Base-by-base conservation (phyloP, 1,140 invertebrate species). In the Pseudoatta argentina region DNA sequence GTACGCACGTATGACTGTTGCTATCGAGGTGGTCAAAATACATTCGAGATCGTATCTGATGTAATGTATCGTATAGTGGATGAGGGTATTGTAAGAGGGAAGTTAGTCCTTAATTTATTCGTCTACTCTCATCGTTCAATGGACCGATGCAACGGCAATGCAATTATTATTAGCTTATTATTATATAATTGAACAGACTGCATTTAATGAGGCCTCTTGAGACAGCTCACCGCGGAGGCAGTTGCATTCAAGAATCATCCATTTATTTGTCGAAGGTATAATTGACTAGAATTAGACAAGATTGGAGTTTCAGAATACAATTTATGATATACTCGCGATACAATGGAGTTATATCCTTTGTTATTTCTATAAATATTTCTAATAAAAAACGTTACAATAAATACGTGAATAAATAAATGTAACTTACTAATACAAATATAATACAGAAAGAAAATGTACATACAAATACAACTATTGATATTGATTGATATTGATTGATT, bases 151-250 rank as follows among this genome's bases (percentile, higher is more conserved):
- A 90, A 88, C 88, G 81, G 88, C 89, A 91, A 91, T 91, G 90
- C 90, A 91, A 91, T 91, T 91, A 91, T 91, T 91, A 91, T 91
- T 89, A 91, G 88, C 90, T 91, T 91, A 91, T 91, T 91, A 91
- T 91, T 91, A 91, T 91, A 91, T 91, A 91, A 91, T 91, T 91
- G 90, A 75, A 76, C 51, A 85, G 82, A 83, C 86, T 71, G 82
- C 88, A 75, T 87, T 89, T 91, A 91, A 91, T 91, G 90, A 91
- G 90, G 72, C 90, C 90, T 91, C 90, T 91, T 88, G 90, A 91
- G 90, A 91, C 90, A 91, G 88, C 81, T 63, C 73, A 61, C 85
- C 67, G 69, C 57, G 67, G 48, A 73, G 53, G 78, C 78, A 86
- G 73, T 85, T 69, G 86, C 87, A 91, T 75, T 82, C 83, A 85